A percentile compares a stretch with the other conserved stretches of the same genome.
These are phyloP conservation scores for Stichopus chloronotus DNA, from an alignment of 35 echinoderm and acorn worm species.

Conservation along the genomic window DNA sequence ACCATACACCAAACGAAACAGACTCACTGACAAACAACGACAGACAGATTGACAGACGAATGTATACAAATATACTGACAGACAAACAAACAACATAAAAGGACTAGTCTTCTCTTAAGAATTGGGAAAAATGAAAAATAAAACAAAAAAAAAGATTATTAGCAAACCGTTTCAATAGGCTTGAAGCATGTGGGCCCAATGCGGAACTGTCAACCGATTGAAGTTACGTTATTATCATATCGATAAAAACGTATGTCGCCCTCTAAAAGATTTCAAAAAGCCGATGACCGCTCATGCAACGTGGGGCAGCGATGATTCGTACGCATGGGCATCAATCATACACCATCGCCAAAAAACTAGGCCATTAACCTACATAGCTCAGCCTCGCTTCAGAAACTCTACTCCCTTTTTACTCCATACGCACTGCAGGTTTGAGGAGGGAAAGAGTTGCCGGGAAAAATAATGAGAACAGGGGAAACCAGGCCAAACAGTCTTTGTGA, in stretches of 20 bases:
- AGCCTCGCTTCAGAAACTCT: conserved; percentile 36
- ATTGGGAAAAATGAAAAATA: too few relatives aligned
- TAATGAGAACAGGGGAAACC: conserved; percentile 47
- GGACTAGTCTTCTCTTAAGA: too few relatives aligned
- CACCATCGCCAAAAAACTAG: conserved; percentile 23
- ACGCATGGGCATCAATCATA: conserved; percentile 45
- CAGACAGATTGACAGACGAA: too few relatives aligned
- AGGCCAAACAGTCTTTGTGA: conserved; percentile 39
- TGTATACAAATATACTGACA: too few relatives aligned
- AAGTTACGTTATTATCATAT: too few relatives aligned
- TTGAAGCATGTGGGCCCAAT: too few relatives aligned
- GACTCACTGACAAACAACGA: too few relatives aligned
- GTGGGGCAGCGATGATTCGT: conserved; percentile 16
- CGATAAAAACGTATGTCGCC: conserved; percentile 5
- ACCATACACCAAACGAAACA: too few relatives aligned
- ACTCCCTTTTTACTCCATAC: conserved; percentile 11
- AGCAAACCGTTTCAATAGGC: too few relatives aligned
- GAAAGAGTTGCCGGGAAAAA: neutral
- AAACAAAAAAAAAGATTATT: too few relatives aligned
- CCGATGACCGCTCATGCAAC: conserved; percentile 47
- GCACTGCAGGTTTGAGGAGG: neutral
- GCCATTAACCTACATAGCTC: conserved; percentile 54
- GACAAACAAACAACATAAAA: too few relatives aligned
- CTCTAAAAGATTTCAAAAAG: conserved; percentile 3
- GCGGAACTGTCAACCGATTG: too few relatives aligned